A percentile compares a stretch with the other conserved stretches of the same genome.
These are phyloP conservation scores for Tachina fera DNA, from an alignment of 2,888 invertebrate genomes.

Conservation along the genomic window DNA sequence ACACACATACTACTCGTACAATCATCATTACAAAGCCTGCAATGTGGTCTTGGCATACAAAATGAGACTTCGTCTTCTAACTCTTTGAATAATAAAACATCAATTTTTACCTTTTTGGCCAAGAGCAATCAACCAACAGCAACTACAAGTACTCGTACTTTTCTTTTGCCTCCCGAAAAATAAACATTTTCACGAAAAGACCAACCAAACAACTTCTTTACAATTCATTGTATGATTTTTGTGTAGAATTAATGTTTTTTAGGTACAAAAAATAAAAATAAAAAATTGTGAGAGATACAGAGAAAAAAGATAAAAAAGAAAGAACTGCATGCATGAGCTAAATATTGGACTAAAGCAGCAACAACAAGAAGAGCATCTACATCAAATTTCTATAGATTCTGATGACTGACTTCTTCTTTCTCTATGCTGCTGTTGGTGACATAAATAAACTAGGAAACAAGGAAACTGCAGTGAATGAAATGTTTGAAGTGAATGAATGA, in stretches of 20 bases:
- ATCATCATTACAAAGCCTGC: conserved; percentile 11
- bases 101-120: conserved; percentile 41
- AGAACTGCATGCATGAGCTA: conserved; percentile 38
- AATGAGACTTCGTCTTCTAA: not conserved
- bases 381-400: conserved; percentile 53
- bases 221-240: conserved; percentile 56
- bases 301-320: conserved; percentile 14
- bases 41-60: conserved; percentile 12
- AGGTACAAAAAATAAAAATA: not conserved
- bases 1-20: conserved; percentile 1
- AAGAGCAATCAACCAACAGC: not conserved
- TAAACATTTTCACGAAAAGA: conserved; percentile 34
- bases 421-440: conserved; percentile 59
- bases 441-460: conserved; percentile 52
- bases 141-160: conserved; percentile 31
- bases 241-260: conserved; percentile 13
- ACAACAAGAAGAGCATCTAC: not conserved
- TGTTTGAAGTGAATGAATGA: conserved; percentile 36
- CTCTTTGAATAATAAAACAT: conserved; percentile 27
- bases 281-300: not conserved
- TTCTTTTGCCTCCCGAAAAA: conserved; percentile 15
- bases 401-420: conserved; percentile 26
- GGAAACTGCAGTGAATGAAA: conserved; percentile 44
- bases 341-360: conserved; percentile 9
- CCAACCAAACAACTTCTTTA: conserved; percentile 52